These are phyloP conservation scores for Sitta carolinensis DNA, from an alignment of 2,797 vertebrate genomes.

Conservation along the genomic window DNA sequence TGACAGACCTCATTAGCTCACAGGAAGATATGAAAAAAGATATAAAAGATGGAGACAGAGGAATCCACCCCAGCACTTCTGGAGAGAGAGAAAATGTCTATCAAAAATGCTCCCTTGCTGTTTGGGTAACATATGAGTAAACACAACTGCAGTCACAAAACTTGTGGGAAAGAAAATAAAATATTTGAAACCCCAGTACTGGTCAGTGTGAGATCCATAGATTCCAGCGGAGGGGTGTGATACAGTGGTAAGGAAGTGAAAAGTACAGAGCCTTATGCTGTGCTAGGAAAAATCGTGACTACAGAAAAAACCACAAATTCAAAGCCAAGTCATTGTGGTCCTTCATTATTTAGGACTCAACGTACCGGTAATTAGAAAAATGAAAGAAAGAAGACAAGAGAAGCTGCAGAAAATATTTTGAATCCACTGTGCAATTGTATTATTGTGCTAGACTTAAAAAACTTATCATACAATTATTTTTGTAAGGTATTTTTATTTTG, in stretches of 20 bases:
- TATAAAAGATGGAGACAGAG: neutral
- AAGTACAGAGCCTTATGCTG: neutral
- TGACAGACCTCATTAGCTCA: neutral
- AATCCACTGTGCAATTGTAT: neutral
- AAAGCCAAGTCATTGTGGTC: neutral
- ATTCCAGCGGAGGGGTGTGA: neutral
- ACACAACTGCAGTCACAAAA: slow-evolving; percentile 14
- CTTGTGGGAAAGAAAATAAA: slow-evolving; percentile 64
- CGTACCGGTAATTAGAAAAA: neutral
- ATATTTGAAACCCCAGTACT: slow-evolving; percentile 25
- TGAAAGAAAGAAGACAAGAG: neutral
- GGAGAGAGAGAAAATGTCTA: neutral
- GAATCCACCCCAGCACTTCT: accelerated
- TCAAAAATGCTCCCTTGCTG: neutral
- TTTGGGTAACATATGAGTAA: slow-evolving; percentile 59
- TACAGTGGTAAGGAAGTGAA: neutral
- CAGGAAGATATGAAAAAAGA: neutral
- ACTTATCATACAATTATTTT: neutral
- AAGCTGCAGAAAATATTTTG: neutral
- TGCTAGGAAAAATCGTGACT: neutral
- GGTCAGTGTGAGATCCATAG: neutral
- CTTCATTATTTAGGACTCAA: neutral
- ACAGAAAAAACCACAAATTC: neutral
- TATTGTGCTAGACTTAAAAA: neutral
- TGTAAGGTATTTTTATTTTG: neutral